Evolutionary conservation across 2,113 vertebrate genomes (phyloP), one percentile per base, ranked within the genome.

Genomic region (Eira barbara): DNA sequence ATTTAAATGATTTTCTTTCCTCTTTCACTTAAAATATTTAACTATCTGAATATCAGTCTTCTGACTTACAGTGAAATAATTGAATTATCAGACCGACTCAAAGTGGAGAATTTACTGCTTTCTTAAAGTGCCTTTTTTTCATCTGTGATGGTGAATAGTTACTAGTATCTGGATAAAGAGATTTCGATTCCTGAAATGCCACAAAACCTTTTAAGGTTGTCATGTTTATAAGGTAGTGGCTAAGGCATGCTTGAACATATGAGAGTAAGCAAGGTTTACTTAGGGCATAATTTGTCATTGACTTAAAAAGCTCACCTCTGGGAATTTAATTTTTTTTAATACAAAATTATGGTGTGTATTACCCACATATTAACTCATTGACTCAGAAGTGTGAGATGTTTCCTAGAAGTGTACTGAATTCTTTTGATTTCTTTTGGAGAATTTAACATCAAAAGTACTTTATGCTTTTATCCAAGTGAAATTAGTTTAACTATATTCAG

Each of bases 11-110:
- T 67, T 34, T 49, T 92, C 34, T 92, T 93, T 91, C 47, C 7
- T 67, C 23, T 97, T 90, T 95, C 17, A 82, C 42, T 95, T 85
- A 79, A 95, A 94, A 65, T 95, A 67, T 94, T 95, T 96, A 1
- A 86, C 79, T 92, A 31, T 93, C 14, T 76, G 29, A 87, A 61
- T 91, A 76, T 14, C n/a, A 39, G 9, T 36, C 36, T 93, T 94
- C 36, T 52, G 29, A 4, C 6, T 78, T 10, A 92, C 27, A 29
- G 18, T 95, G 65, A 87, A 95, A 90, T 95, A 80, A 86, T 65
- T 94, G 39, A 69, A 59, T 93, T 92, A 71, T 63, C 55, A 95
- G 14, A 86, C 74, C 65, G 52, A 94, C 86, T 91, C 57, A 27
- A 82, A 86, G 47, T 96, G 36, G 52, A 87, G 55, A 95, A 63